Evolutionary conservation across 2,797 vertebrate genomes (phyloP), one percentile per base, ranked within the genome.

Genomic region (Pseudomugil gertrudae): DNA sequence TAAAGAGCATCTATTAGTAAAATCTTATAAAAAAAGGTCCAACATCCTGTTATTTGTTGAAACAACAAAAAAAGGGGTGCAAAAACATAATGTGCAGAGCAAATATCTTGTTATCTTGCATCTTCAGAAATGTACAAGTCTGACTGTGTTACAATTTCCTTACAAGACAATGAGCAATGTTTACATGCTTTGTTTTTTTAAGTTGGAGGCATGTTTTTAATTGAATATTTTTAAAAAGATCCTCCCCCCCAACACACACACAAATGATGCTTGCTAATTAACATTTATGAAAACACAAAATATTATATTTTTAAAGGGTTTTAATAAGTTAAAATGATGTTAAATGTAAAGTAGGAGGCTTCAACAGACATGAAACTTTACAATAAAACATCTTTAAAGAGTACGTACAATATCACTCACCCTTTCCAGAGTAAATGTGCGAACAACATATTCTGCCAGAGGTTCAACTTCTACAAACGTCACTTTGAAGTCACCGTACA

Each of bases 401-500:
- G 13, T 9, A 24, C 15, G 2, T 11, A 5, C 24, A n/a, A 4
- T 1, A 7, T 13, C 2, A 68, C 92, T 93, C 88, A 99, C 97
- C 93, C 98, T 94, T 93, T 98, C 98, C 81, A 99, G 90, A n/a
- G 97, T 99, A 87, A 99, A 99, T 23, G 98, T 99, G 81, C 98
- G 95, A 83, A 99, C 96, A 0, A 99, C 97, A 1, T 99, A 99
- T 84, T 99, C 98, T 0, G 98, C 98, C 5, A 99, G 95, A 56
- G 97, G 98, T 71, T 99, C 98, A 77, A 98, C 94, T 91, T 99
- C 98, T 70, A 99, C 87, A 66, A 98, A 99, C 0, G 96, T 96
- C 87, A 99, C 97, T 92, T 99, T 99, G 90, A 99, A 99, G 88
- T 99, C 98, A 27, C 96, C 97, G 43, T 98, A 99, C 80, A 99